A percentile compares a stretch with the other conserved stretches of the same genome.
Conservation (phyloP, 2,113 vertebrate genomes). For the Menidia beryllina region DNA sequence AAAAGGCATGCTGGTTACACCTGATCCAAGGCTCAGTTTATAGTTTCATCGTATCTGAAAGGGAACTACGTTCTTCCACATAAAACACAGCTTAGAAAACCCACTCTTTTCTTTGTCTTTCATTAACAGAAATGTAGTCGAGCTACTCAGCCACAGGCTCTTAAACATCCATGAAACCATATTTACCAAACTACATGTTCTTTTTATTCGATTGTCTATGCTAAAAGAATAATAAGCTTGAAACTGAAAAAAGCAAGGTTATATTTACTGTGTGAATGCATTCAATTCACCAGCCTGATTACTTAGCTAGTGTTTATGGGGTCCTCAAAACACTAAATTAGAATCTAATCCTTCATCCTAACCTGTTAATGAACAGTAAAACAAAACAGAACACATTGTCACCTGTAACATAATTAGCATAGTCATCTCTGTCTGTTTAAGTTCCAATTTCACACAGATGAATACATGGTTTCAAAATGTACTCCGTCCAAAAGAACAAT, state of each 20-base stretch:
- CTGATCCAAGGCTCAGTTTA: slow-evolving; percentile 79
- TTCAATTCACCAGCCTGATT: slow-evolving; percentile 1
- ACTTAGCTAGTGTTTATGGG: neutral
- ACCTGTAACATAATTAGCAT: slow-evolving; percentile 16
- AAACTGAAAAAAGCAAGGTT: slow-evolving; percentile 23
- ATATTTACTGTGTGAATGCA: slow-evolving; percentile 6
- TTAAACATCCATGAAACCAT: slow-evolving; percentile 34
- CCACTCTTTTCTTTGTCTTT: slow-evolving; percentile 60
- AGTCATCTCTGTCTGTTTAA: slow-evolving; percentile 27
- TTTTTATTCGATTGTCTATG: slow-evolving; percentile 13
- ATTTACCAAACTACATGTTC: slow-evolving; percentile 5
- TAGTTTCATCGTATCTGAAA: slow-evolving; percentile 69
- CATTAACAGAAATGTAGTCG: slow-evolving; percentile 56
- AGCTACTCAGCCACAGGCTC: slow-evolving; percentile 31
- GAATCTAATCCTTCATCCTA: neutral
- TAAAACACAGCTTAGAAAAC: slow-evolving; percentile 58
- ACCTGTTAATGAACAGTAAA: slow-evolving; percentile 10
- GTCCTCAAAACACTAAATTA: neutral
- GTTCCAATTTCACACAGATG: neutral
- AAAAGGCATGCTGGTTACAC: slow-evolving; percentile 73
- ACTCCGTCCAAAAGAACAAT: slow-evolving; percentile 31
- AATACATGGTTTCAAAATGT: neutral
- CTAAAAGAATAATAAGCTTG: slow-evolving; percentile 22
- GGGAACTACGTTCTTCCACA: slow-evolving; percentile 59
- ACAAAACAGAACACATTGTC: neutral